Conservation (phyloP, 1,140 invertebrate species). For the Neodiprion lecontei region DNA sequence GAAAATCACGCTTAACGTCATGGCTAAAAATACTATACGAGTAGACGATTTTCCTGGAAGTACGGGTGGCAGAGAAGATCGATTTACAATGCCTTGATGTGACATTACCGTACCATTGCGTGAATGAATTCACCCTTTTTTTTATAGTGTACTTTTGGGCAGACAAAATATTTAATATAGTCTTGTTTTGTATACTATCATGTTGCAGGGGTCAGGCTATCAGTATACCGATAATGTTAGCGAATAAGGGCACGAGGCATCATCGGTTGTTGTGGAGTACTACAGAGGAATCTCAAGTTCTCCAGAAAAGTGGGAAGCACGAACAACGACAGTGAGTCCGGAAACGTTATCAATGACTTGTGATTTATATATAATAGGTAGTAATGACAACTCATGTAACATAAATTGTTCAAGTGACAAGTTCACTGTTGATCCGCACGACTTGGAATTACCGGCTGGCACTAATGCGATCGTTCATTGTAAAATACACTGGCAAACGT, state of each 20-base stretch:
- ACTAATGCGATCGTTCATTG: conserved; percentile 29
- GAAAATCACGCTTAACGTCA: too few relatives aligned
- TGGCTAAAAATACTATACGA: too few relatives aligned
- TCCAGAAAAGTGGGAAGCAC: conserved; percentile 12
- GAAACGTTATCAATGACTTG: neutral
- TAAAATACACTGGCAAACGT: conserved; percentile 39
- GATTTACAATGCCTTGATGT: too few relatives aligned
- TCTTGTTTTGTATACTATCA: conserved; percentile 4
- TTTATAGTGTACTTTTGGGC: too few relatives aligned
- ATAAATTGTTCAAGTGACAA: conserved; percentile 30
- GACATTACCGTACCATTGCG: too few relatives aligned
- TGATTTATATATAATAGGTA: neutral
- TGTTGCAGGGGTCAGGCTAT: conserved; percentile 48
- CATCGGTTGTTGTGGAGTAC: conserved; percentile 49
- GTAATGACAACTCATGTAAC: neutral
- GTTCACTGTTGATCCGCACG: conserved; percentile 37
- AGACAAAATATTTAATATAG: too few relatives aligned
- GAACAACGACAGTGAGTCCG: conserved; percentile 22
- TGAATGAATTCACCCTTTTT: too few relatives aligned
- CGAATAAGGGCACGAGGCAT: conserved; percentile 48
- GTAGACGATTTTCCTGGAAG: too few relatives aligned
- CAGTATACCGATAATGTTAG: conserved; percentile 44
- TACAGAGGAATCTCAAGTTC: conserved; percentile 26
- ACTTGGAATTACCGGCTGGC: conserved; percentile 34
- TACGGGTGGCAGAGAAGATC: too few relatives aligned